phyloP scores from a whole-genome alignment of 2,113 vertebrate species.

The Tonatia bakeri region DNA sequence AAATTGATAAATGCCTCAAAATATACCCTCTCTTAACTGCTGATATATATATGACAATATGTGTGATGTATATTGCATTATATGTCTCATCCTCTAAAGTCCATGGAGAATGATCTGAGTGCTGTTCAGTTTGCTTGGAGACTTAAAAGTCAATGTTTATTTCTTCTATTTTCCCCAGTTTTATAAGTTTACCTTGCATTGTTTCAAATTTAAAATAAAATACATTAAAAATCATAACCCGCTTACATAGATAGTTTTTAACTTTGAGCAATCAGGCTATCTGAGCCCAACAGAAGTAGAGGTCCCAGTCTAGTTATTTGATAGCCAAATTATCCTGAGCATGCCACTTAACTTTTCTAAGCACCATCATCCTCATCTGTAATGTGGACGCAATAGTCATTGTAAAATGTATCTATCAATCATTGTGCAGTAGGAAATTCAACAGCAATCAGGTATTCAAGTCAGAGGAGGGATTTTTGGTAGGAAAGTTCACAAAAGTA shows the following conservation, averaged over 20 bases:
- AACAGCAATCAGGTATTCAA: not conserved
- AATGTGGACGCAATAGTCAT: not conserved
- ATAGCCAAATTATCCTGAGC: not conserved
- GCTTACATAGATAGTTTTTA: not conserved
- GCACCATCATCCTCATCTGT: not conserved
- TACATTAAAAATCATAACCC: not conserved
- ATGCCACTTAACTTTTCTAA: not conserved
- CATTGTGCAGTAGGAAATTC: not conserved
- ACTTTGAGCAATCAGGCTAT: not conserved
- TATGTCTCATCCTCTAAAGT: not conserved
- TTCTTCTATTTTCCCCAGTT: not conserved
- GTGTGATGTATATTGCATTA: not conserved
- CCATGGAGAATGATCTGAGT: not conserved
- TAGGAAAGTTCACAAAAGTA: not conserved
- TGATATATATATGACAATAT: not conserved
- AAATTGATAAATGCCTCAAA: not conserved
- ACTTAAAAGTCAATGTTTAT: not conserved
- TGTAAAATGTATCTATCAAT: not conserved
- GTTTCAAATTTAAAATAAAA: conserved; percentile 9
- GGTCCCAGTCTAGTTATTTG: not conserved
- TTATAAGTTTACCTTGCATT: not conserved
- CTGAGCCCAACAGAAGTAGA: not conserved
- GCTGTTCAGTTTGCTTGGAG: not conserved
- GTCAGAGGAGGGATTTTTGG: not conserved
- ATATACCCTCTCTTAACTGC: not conserved